Conservation (phyloP, 2,888 invertebrate genomes). For the Idaea straminata region DNA sequence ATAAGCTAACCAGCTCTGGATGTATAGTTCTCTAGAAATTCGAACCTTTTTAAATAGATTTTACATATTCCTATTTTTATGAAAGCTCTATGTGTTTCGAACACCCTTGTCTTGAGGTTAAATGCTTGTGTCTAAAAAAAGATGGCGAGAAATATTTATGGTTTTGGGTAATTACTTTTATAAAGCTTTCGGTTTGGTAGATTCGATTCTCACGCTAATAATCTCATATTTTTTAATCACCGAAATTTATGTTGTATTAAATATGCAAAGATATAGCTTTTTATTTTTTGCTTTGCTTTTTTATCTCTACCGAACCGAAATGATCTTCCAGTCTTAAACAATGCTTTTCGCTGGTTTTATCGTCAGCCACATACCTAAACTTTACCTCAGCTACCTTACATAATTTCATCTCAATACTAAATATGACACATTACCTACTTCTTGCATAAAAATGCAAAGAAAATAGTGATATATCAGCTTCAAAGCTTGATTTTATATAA, state of each 20-base stretch:
- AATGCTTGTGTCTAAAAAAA: constrained; percentile 1
- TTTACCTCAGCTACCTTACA: neutral
- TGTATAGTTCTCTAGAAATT: constrained; percentile 1
- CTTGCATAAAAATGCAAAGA: constrained; percentile 29
- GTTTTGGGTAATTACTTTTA: neutral
- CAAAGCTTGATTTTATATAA: constrained; percentile 58
- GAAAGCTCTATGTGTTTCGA: constrained; percentile 74
- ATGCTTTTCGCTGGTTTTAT: neutral
- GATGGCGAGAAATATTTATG: neutral
- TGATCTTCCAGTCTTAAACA: neutral
- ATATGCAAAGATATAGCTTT: neutral
- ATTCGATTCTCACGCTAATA: neutral
- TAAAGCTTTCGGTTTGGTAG: neutral
- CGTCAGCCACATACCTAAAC: constrained; percentile 2
- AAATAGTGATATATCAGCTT: constrained; percentile 31
- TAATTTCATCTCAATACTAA: constrained; percentile 2
- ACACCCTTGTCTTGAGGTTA: constrained; percentile 68
- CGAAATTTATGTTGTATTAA: neutral
- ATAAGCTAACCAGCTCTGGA: constrained; percentile 11
- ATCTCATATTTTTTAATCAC: neutral
- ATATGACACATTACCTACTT: constrained; percentile 5
- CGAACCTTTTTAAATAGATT: constrained; percentile 10
- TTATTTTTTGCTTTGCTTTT: neutral
- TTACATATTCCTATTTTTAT: constrained; percentile 29
- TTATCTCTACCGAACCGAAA: neutral